Percentiles rank a stretch among this genome's conserved stretches.
phyloP scores from a whole-genome alignment of 2,888 invertebrate genomes.

The Xiphydria camelus region DNA sequence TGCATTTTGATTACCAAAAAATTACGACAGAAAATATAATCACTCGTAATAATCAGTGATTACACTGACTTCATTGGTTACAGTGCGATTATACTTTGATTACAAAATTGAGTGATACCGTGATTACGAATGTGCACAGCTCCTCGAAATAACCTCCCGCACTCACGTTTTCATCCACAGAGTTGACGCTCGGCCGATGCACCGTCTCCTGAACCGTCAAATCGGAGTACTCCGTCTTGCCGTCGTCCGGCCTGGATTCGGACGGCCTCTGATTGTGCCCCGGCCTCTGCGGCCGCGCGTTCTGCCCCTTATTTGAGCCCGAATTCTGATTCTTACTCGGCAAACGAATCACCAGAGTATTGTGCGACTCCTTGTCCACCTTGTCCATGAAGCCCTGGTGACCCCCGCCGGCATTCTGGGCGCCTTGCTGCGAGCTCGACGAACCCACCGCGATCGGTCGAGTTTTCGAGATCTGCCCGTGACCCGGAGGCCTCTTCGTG shows the following conservation, averaged over 20 bases:
- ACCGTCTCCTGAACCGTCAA: conserved; percentile 48
- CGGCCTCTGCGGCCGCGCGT: conserved; percentile 38
- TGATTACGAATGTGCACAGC: no score
- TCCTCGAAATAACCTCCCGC: no score
- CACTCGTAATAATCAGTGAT: no score
- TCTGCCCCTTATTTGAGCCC: conserved; percentile 28
- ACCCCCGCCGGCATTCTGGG: no score
- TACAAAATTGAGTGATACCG: no score
- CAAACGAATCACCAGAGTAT: conserved; percentile 39
- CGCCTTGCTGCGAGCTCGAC: not conserved
- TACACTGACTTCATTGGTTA: no score
- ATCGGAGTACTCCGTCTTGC: conserved; percentile 37
- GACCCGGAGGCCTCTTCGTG: conserved; percentile 24
- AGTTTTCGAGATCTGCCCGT: conserved; percentile 30
- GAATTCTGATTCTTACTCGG: conserved; percentile 46
- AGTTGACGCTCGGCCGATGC: conserved; percentile 46
- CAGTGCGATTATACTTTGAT: no score
- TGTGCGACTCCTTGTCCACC: conserved; percentile 35
- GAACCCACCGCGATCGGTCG: conserved; percentile 17
- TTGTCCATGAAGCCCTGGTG: conserved; percentile 47
- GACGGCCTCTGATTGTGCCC: conserved; percentile 37
- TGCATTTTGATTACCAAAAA: no score
- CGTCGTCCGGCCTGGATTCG: conserved; percentile 42
- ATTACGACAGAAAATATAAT: no score
- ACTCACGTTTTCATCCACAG: conserved; percentile 42